A percentile compares a stretch with the other conserved stretches of the same genome.
phyloP scores from a whole-genome alignment of 2,888 invertebrate species.

The Eupelmus urozonus region DNA sequence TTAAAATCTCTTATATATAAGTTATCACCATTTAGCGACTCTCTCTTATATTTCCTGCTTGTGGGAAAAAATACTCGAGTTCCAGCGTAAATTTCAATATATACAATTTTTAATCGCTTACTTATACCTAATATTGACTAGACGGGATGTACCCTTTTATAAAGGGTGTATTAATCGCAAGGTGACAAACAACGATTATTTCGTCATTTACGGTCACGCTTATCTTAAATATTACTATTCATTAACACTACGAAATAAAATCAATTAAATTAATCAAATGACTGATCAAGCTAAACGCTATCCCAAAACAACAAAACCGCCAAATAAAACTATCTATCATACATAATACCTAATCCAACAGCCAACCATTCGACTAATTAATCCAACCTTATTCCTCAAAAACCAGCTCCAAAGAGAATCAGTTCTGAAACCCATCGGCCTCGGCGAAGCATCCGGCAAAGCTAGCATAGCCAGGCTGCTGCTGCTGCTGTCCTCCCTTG shows the following conservation, averaged over 20 bases:
- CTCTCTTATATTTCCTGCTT: slow-evolving; percentile 17
- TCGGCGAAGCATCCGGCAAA: slow-evolving; percentile 25
- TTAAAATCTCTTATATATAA: slow-evolving; percentile 26
- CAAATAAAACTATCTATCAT: no score
- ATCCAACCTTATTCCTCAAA: not conserved
- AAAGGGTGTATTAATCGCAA: slow-evolving; percentile 23
- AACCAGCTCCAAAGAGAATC: not conserved
- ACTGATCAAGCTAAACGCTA: not conserved
- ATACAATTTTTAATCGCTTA: slow-evolving; percentile 66
- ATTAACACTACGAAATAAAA: not conserved
- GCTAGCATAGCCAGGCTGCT: slow-evolving; percentile 25
- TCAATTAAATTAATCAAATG: not conserved
- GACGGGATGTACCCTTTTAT: slow-evolving; percentile 69
- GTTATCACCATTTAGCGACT: slow-evolving; percentile 38
- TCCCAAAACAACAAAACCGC: no score
- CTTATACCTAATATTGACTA: slow-evolving; percentile 76
- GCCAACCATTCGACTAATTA: not conserved
- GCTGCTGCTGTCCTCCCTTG: slow-evolving; percentile 59
- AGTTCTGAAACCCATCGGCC: slow-evolving; percentile 33
- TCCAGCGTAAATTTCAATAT: slow-evolving; percentile 57
- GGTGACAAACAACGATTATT: not conserved
- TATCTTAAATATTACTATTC: not conserved
- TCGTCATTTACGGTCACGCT: not conserved
- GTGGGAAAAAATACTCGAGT: slow-evolving; percentile 11
- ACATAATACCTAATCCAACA: not conserved